Conservation (phyloP, 2,797 vertebrate genomes). For the Rousettus madagascariensis region DNA sequence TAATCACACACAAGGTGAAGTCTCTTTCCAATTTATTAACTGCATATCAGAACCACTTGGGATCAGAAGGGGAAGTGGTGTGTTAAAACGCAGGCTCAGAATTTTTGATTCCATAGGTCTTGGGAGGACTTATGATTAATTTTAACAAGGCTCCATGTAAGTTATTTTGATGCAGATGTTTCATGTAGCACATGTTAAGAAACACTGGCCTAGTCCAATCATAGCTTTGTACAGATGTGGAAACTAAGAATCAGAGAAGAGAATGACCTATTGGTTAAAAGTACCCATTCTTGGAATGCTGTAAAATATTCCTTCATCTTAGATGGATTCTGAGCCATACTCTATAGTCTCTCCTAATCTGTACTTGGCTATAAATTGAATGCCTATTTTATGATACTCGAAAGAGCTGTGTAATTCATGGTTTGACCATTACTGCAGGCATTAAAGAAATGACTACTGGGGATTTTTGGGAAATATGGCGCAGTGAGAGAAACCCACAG, state of each 20-base stretch:
- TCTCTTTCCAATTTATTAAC: background rate
- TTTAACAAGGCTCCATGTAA: background rate
- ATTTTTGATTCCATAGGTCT: background rate
- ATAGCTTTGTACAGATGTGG: background rate
- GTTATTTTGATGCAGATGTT: background rate
- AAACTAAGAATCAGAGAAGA: slow-evolving; percentile 16
- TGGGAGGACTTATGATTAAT: background rate
- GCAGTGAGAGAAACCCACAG: no score
- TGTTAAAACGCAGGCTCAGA: background rate
- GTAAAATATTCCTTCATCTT: slow-evolving; percentile 23
- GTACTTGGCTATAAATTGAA: slow-evolving; percentile 66
- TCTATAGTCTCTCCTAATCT: slow-evolving; percentile 62
- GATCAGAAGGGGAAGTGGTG: background rate
- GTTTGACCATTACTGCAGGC: slow-evolving; percentile 54
- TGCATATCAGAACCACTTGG: background rate
- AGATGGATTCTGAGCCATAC: slow-evolving; percentile 32
- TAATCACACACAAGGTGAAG: background rate
- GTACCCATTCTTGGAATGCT: background rate
- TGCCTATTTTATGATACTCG: slow-evolving; percentile 62
- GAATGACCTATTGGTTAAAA: background rate
- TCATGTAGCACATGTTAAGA: background rate
- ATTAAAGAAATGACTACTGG: slow-evolving; percentile 45
- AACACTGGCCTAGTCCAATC: background rate
- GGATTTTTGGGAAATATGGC: no score
- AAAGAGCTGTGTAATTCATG: slow-evolving; percentile 66